Evolutionary conservation across 2,888 invertebrate species (phyloP).

Genomic region (Aspidapion aeneum): DNA sequence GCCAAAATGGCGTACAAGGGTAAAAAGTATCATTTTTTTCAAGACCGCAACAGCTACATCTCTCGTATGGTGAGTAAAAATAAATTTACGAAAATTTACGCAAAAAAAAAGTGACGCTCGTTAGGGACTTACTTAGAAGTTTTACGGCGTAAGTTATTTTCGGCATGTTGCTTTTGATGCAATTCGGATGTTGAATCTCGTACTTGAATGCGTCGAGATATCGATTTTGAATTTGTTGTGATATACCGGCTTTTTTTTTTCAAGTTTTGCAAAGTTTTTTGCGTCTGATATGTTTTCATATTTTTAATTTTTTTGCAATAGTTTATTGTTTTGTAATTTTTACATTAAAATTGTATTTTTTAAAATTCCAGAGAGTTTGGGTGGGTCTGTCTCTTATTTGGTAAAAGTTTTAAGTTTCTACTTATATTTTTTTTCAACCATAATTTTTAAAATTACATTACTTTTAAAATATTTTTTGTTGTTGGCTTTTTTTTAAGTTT

Average conservation of each 20-base stretch:
- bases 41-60: conserved; percentile 39
- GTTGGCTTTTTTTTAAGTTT: too few relatives aligned
- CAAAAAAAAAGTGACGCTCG: neutral
- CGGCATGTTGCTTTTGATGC: neutral
- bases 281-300: too few relatives aligned
- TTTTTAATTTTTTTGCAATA: too few relatives aligned
- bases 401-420: too few relatives aligned
- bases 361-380: too few relatives aligned
- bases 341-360: too few relatives aligned
- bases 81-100: neutral
- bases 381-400: too few relatives aligned
- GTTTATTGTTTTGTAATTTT: too few relatives aligned
- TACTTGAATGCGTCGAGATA: neutral
- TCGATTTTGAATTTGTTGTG: conserved; percentile 3
- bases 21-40: conserved; percentile 32
- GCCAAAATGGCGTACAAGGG: conserved; percentile 43
- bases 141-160: neutral
- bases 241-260: conserved; percentile 16
- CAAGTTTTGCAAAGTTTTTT: conserved; percentile 5
- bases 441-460: too few relatives aligned
- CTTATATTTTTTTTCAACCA: too few relatives aligned
- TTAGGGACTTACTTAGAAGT: neutral
- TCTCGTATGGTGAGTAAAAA: conserved; percentile 41
- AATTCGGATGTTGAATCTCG: neutral
- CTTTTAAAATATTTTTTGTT: too few relatives aligned